phyloP scores from a whole-genome alignment of 2,888 invertebrate species.

The Lepetodrilus schrolli region DNA sequence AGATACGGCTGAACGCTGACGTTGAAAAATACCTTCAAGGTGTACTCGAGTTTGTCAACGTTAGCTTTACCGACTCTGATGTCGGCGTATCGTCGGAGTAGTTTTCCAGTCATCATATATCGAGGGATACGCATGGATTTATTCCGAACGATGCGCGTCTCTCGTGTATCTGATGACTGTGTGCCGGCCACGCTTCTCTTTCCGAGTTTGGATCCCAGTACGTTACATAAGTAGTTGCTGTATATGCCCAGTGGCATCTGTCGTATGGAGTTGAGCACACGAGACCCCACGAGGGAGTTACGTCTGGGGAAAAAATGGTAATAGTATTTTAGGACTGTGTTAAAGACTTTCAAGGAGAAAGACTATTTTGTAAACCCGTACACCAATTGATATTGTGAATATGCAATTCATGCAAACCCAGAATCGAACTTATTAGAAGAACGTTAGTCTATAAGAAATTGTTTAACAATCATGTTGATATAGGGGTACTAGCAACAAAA shows the following conservation, averaged over 20 bases:
- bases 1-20: background rate
- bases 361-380: too few species aligned
- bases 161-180: too few species aligned
- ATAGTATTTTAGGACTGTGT: too few species aligned
- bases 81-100: constrained; percentile 4
- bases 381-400: too few species aligned
- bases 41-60: background rate
- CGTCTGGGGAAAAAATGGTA: too few species aligned
- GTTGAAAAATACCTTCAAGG: background rate
- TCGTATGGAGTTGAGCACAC: background rate
- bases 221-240: constrained; percentile 24
- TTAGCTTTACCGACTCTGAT: background rate
- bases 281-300: background rate
- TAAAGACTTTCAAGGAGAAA: too few species aligned
- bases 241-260: constrained; percentile 12
- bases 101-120: background rate
- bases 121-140: background rate
- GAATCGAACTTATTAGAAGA: too few species aligned
- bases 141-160: background rate
- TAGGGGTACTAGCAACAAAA: too few species aligned
- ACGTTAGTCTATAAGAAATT: too few species aligned
- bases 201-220: background rate
- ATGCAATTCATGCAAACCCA: too few species aligned
- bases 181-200: constrained; percentile 10
- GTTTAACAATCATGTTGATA: too few species aligned